These are phyloP conservation scores for Machaerirhynchus nigripectus DNA, from an alignment of 2,113 vertebrate genomes.

Conservation along the genomic window DNA sequence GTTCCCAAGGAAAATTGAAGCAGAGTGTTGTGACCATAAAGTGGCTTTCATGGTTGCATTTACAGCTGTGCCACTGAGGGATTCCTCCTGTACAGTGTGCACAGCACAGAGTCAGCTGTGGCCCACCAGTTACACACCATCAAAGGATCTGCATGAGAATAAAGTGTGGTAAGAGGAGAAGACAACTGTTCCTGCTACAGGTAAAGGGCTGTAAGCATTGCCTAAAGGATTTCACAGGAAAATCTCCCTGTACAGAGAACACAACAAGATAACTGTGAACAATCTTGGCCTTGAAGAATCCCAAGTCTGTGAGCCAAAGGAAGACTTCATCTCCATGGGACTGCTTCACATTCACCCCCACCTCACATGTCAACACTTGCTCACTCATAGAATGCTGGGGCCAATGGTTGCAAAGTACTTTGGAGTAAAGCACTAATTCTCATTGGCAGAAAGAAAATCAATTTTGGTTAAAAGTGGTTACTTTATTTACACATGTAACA, in stretches of 20 bases:
- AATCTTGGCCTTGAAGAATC: not conserved
- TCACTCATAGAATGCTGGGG: not conserved
- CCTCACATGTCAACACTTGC: not conserved
- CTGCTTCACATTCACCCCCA: not conserved
- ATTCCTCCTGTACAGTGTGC: constrained; percentile 29
- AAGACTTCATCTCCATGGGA: not conserved
- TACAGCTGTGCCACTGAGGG: constrained; percentile 78
- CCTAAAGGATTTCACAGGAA: not conserved
- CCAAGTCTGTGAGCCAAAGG: not conserved
- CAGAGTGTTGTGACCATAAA: constrained; percentile 69
- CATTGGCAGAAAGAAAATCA: not conserved
- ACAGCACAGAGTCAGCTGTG: not conserved
- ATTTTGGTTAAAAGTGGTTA: not conserved
- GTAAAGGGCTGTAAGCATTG: not conserved
- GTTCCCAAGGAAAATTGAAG: constrained; percentile 76
- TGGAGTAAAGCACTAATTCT: not conserved
- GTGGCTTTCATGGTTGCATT: constrained; percentile 78
- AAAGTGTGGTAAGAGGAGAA: not conserved
- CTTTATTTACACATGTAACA: not conserved
- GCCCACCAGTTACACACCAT: not conserved
- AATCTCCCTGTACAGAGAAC: not conserved
- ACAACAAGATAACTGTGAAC: not conserved
- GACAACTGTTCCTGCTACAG: not conserved
- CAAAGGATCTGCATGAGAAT: not conserved
- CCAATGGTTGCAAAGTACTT: not conserved